These are phyloP conservation scores for Amblyopsis rosae DNA, from an alignment of 2,113 vertebrate genomes.

Conservation along the genomic window DNA sequence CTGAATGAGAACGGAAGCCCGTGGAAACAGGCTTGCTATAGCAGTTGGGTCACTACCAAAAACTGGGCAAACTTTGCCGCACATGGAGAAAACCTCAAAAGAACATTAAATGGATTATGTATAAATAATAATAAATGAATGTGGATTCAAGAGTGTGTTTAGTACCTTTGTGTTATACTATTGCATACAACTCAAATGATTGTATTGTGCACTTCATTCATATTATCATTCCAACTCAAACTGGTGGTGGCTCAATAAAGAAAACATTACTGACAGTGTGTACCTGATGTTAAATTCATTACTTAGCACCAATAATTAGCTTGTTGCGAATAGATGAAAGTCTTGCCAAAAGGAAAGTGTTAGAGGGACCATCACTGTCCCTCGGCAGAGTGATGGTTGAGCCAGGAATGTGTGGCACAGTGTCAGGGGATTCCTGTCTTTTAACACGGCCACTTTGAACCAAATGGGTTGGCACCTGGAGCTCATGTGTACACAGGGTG, in stretches of 20 bases:
- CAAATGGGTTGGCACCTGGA: constrained; percentile 55
- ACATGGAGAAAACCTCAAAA: no score
- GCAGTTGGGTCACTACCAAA: constrained; percentile 56
- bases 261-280: not conserved
- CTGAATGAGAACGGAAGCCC: constrained; percentile 47
- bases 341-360: constrained; percentile 5
- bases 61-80: constrained; percentile 42
- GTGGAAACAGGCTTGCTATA: constrained; percentile 74
- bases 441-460: constrained; percentile 55
- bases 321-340: not conserved
- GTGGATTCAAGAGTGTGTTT: constrained; percentile 4
- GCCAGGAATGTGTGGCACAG: constrained; percentile 23
- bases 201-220: not conserved
- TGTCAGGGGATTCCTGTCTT: constrained; percentile 55
- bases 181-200: not conserved
- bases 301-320: constrained; percentile 3
- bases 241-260: no score
- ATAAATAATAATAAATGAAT: constrained; percentile 22
- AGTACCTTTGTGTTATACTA: not conserved
- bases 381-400: not conserved
- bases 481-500: constrained; percentile 19
- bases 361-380: not conserved
- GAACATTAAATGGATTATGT: constrained; percentile 29
- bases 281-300: not conserved
- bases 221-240: no score